Conservation (phyloP, 2,797 vertebrate genomes). For the Simalia tracyae region DNA sequence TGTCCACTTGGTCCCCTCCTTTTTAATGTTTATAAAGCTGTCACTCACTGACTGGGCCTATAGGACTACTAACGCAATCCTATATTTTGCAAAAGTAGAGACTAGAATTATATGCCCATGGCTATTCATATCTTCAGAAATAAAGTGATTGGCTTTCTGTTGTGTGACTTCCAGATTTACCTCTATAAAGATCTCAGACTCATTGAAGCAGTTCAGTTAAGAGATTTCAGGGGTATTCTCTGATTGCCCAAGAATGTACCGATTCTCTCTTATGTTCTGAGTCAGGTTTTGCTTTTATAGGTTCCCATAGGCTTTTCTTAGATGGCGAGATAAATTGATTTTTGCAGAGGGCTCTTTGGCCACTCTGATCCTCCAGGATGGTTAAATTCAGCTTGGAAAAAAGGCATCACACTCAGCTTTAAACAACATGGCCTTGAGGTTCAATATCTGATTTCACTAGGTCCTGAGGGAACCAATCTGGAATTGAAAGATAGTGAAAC, state of each 20-base stretch:
- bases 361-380: background rate
- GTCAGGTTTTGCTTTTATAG: background rate
- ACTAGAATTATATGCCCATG: background rate
- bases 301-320: background rate
- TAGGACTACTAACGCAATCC: background rate
- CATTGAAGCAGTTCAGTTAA: background rate
- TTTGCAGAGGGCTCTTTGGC: background rate
- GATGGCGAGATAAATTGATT: background rate
- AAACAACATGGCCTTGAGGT: background rate
- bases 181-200: background rate
- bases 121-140: background rate
- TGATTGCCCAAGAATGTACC: background rate
- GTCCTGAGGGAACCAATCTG: background rate
- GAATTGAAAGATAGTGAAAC: background rate
- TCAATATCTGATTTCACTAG: background rate
- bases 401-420: background rate
- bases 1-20: background rate
- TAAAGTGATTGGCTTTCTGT: background rate
- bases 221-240: background rate
- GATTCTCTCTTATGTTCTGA: background rate
- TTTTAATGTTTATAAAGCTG: background rate
- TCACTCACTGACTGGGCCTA: background rate
- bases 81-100: background rate
- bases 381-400: background rate
- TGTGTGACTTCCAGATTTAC: background rate